phyloP scores from a whole-genome alignment of 2,888 invertebrate species.

The Molanna angustata region DNA sequence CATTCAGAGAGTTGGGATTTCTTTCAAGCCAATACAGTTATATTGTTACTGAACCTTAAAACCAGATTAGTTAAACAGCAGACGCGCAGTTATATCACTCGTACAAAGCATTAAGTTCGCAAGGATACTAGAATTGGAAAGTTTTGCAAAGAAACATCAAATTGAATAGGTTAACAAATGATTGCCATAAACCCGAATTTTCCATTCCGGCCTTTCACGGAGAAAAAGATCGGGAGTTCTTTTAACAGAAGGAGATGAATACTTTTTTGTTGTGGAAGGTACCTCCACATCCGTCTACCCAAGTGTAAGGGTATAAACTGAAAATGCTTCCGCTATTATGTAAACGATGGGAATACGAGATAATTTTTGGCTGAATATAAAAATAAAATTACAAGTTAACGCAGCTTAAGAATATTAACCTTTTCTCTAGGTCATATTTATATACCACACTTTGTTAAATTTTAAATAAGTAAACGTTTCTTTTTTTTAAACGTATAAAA shows the following conservation, averaged over 20 bases:
- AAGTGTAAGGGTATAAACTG: too few species aligned
- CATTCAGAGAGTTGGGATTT: too few species aligned
- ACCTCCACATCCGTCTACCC: too few species aligned
- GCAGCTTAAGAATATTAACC: too few species aligned
- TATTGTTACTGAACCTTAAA: background rate
- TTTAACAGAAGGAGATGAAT: background rate
- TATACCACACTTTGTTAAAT: too few species aligned
- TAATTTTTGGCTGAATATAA: too few species aligned
- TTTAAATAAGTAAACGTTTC: too few species aligned
- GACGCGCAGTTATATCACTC: background rate
- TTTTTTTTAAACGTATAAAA: too few species aligned
- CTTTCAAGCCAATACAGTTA: background rate
- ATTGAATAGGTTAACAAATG: conserved; percentile 8
- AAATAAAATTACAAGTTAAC: too few species aligned
- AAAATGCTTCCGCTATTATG: too few species aligned
- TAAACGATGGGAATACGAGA: too few species aligned
- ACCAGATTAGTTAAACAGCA: background rate
- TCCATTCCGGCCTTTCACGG: background rate
- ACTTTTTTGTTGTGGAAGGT: background rate
- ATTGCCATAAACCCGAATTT: conserved; percentile 4
- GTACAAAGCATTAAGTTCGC: background rate
- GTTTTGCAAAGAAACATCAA: conserved; percentile 6
- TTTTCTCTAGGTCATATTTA: too few species aligned
- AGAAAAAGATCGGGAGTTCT: background rate
- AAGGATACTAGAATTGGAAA: conserved; percentile 1